phyloP scores from a whole-genome alignment of 1,140 invertebrate genomes.

The Lysiphlebus fabarum region DNA sequence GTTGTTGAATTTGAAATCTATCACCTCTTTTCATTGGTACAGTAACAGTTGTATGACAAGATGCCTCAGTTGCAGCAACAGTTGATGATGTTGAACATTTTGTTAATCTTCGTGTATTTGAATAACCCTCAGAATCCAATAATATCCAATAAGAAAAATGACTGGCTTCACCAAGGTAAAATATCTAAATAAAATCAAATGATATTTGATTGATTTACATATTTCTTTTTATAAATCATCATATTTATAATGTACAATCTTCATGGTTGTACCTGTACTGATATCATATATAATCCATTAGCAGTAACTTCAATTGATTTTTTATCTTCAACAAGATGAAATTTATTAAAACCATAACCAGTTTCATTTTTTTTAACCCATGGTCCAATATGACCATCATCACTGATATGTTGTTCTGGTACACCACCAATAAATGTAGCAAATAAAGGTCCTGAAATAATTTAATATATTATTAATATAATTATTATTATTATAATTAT shows the following conservation, averaged over 20 bases:
- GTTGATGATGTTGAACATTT: slow-evolving; percentile 42
- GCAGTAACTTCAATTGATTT: slow-evolving; percentile 45
- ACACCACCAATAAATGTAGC: slow-evolving; percentile 46
- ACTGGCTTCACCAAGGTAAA: slow-evolving; percentile 41
- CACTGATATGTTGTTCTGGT: slow-evolving; percentile 43
- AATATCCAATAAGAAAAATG: slow-evolving; percentile 48
- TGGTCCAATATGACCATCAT: slow-evolving; percentile 45
- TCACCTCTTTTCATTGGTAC: slow-evolving; percentile 39
- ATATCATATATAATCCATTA: slow-evolving; percentile 47
- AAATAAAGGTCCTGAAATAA: slow-evolving; percentile 38
- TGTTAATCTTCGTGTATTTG: slow-evolving; percentile 34
- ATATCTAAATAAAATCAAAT: slow-evolving; percentile 36
- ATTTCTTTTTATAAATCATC: not conserved
- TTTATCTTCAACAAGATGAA: slow-evolving; percentile 46
- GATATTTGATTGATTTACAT: not conserved
- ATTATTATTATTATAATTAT: not conserved
- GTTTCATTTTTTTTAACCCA: slow-evolving; percentile 45
- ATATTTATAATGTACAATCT: not conserved
- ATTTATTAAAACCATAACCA: slow-evolving; percentile 44
- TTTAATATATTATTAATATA: not conserved
- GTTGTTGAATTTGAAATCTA: slow-evolving; percentile 43
- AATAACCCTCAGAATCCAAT: slow-evolving; percentile 40
- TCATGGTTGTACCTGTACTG: slow-evolving; percentile 39
- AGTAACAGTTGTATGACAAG: slow-evolving; percentile 44
- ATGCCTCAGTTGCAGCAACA: slow-evolving; percentile 35